These are phyloP conservation scores for Erpornis zantholeuca DNA, from an alignment of 2,113 vertebrate genomes.

Conservation along the genomic window DNA sequence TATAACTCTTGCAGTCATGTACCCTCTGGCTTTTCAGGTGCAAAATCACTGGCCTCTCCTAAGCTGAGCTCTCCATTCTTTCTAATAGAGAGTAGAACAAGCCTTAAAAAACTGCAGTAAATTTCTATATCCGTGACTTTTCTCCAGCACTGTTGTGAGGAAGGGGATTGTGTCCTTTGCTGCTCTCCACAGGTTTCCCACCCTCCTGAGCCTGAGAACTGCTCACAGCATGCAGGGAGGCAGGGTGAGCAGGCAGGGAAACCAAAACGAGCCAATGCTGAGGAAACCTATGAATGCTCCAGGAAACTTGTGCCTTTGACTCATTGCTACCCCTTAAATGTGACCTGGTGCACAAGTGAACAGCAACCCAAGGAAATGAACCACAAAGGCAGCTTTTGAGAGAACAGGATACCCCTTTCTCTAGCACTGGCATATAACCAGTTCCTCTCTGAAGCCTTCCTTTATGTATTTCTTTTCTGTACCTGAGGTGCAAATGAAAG, in stretches of 20 bases:
- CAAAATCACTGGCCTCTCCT: background rate
- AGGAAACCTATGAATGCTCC: accelerated
- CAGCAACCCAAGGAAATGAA: background rate
- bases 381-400: background rate
- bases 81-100: background rate
- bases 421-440: background rate
- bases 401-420: background rate
- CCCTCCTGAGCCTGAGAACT: background rate
- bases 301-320: background rate
- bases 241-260: background rate
- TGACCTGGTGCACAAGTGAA: background rate
- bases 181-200: background rate
- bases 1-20: accelerated
- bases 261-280: background rate
- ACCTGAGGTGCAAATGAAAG: constrained; percentile 46
- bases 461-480: constrained; percentile 7
- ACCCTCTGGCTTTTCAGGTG: background rate
- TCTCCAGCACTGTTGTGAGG: background rate
- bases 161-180: background rate
- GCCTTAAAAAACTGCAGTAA: background rate
- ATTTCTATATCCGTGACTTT: background rate
- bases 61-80: background rate
- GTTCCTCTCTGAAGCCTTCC: background rate
- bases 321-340: background rate
- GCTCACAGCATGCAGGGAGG: background rate